Evolutionary conservation across 2,113 vertebrate genomes (phyloP).

Genomic region (Papio anubis): DNA sequence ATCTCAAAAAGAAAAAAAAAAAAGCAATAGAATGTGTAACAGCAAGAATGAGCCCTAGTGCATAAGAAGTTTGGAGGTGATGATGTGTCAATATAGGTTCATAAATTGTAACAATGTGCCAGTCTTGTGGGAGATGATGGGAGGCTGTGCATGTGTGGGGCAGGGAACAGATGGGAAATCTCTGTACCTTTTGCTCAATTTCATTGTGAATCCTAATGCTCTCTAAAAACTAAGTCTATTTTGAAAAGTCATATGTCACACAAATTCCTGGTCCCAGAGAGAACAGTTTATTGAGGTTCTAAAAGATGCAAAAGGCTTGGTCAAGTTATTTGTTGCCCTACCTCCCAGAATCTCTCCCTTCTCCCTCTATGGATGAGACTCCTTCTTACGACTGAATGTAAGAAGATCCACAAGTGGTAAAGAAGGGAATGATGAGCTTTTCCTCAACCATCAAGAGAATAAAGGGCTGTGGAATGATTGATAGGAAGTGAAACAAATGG

Average conservation of each 20-base stretch:
- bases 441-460: background rate
- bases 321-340: background rate
- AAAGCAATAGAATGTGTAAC: background rate
- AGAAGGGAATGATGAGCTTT: background rate
- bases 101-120: background rate
- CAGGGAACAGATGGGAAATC: background rate
- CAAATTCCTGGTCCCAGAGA: background rate
- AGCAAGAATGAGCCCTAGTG: background rate
- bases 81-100: background rate
- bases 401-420: background rate
- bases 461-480: background rate
- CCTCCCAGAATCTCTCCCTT: background rate
- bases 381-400: background rate
- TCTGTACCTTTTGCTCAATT: background rate
- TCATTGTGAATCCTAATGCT: background rate
- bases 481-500: background rate
- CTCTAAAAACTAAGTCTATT: background rate
- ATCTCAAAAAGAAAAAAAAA: too few species aligned
- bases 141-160: background rate
- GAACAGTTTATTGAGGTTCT: background rate
- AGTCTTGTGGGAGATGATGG: background rate
- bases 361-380: background rate
- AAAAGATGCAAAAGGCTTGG: background rate
- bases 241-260: background rate
- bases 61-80: background rate